A percentile compares a stretch with the other conserved stretches of the same genome.
phyloP scores from a whole-genome alignment of 1,140 invertebrate genomes.

The Hestina assimilis region DNA sequence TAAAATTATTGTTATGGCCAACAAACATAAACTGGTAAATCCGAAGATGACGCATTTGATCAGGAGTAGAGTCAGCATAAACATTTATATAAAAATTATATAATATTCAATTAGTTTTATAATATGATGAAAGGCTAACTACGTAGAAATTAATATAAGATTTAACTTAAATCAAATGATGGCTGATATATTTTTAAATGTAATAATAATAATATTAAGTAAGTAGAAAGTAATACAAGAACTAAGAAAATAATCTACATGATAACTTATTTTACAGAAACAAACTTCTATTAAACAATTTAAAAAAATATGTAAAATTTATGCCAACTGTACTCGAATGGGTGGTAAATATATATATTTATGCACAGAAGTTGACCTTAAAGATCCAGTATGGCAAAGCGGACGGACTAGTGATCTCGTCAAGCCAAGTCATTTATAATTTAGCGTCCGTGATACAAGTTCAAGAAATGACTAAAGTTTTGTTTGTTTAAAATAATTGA shows the following conservation, averaged over 20 bases:
- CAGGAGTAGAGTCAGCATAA: constrained; percentile 21
- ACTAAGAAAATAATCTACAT: neutral
- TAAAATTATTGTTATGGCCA: neutral
- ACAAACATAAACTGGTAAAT: constrained; percentile 45
- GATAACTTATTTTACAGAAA: too few species aligned
- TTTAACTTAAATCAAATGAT: too few species aligned
- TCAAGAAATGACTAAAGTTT: constrained; percentile 22
- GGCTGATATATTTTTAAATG: too few species aligned
- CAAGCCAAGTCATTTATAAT: constrained; percentile 15
- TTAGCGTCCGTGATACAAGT: neutral
- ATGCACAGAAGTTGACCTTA: constrained; percentile 51
- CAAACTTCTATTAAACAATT: too few species aligned
- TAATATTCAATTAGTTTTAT: neutral
- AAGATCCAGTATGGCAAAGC: constrained; percentile 50
- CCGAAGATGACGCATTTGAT: constrained; percentile 38
- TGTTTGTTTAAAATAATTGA: constrained; percentile 23
- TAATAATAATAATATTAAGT: too few species aligned
- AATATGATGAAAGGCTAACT: too few species aligned
- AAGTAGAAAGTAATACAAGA: neutral
- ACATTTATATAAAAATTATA: neutral
- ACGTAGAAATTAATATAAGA: too few species aligned
- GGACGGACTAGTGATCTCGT: constrained; percentile 39
- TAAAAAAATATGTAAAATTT: too few species aligned
- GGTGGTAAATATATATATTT: constrained; percentile 34
- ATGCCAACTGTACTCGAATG: constrained; percentile 28